Conservation (phyloP, 2,888 invertebrate genomes). For the Encarsia formosa region DNA sequence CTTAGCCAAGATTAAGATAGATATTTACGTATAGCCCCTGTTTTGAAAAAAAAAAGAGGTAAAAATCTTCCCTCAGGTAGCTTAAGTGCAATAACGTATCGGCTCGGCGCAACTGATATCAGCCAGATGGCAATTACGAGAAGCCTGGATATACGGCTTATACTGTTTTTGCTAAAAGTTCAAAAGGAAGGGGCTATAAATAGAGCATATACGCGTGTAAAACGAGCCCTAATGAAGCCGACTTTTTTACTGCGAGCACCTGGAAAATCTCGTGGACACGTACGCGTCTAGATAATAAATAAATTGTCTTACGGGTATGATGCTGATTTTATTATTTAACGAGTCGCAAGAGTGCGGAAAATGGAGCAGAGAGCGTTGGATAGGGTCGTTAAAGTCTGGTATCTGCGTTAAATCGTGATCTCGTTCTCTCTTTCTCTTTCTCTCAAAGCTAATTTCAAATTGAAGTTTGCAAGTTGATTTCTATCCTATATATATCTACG, state of each 20-base stretch:
- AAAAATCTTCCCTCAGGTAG: too few relatives aligned
- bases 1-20: too few relatives aligned
- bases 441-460: too few relatives aligned
- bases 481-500: too few relatives aligned
- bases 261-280: conserved; percentile 22
- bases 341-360: conserved; percentile 25
- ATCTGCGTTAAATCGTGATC: neutral
- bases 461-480: too few relatives aligned
- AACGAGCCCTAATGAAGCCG: conserved; percentile 30
- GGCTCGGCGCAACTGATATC: too few relatives aligned
- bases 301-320: conserved; percentile 36
- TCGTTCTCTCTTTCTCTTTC: too few relatives aligned
- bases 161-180: conserved; percentile 28
- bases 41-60: too few relatives aligned
- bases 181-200: conserved; percentile 26
- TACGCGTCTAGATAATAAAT: conserved; percentile 33
- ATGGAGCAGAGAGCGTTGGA: neutral
- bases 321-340: conserved; percentile 39
- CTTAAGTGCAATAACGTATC: too few relatives aligned
- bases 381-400: conserved; percentile 32
- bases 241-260: conserved; percentile 24
- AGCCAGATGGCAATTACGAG: conserved; percentile 20
- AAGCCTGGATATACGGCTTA: neutral
- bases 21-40: too few relatives aligned
- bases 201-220: conserved; percentile 26